A percentile compares a stretch with the other conserved stretches of the same genome.
Conservation (phyloP, 1,140 invertebrate genomes). For the Drosophila sp. region DNA sequence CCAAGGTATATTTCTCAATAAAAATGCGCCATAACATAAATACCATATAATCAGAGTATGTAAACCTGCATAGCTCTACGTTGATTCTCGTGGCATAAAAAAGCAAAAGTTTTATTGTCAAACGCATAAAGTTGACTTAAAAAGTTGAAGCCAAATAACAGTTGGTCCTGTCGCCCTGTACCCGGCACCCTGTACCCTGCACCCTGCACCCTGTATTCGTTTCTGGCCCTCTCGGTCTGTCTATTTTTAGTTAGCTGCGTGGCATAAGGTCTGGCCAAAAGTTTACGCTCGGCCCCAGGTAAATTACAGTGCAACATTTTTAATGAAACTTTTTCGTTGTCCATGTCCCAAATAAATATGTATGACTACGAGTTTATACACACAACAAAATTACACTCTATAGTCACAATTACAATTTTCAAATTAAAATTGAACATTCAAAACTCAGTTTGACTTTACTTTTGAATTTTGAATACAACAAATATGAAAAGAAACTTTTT, state of each 20-base stretch:
- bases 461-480: too few relatives aligned
- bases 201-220: neutral
- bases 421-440: too few relatives aligned
- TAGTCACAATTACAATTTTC: too few relatives aligned
- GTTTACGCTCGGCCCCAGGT: slow-evolving; percentile 41
- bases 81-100: slow-evolving; percentile 26
- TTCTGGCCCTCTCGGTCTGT: neutral
- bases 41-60: slow-evolving; percentile 53
- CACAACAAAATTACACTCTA: neutral
- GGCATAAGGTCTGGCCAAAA: slow-evolving; percentile 27
- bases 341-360: slow-evolving; percentile 6
- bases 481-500: too few relatives aligned
- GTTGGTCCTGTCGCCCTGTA: slow-evolving; percentile 2
- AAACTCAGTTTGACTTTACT: too few relatives aligned
- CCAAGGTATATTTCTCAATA: slow-evolving; percentile 66
- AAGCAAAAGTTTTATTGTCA: slow-evolving; percentile 80
- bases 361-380: neutral
- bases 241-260: slow-evolving; percentile 44
- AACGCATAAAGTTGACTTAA: slow-evolving; percentile 79
- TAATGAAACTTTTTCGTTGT: slow-evolving; percentile 73
- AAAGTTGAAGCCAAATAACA: slow-evolving; percentile 62
- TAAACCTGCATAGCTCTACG: neutral
- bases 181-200: too few relatives aligned
- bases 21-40: slow-evolving; percentile 65
- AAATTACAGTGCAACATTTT: slow-evolving; percentile 82